Evolutionary conservation across 2,888 invertebrate genomes (phyloP).

Genomic region (Apamea monoglypha): DNA sequence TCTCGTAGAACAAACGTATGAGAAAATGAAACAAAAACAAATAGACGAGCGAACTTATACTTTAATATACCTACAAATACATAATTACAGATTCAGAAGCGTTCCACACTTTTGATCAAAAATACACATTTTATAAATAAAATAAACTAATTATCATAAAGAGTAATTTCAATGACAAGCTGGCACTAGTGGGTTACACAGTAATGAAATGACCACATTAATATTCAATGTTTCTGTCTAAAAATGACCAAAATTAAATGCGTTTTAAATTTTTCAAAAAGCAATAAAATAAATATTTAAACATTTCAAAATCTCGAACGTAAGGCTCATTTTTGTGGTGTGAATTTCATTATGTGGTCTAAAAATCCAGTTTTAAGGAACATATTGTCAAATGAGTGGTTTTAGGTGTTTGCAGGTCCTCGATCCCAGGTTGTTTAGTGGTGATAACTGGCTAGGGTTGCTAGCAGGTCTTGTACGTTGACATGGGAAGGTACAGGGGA

Average conservation of each 20-base stretch:
- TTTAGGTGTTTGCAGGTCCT: constrained; percentile 24
- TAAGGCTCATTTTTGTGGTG: not conserved
- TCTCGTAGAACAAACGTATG: not conserved
- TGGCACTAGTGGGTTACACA: constrained; percentile 68
- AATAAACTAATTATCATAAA: constrained; percentile 44
- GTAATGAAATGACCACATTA: constrained; percentile 28
- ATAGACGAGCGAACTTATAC: constrained; percentile 70
- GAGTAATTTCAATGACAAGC: constrained; percentile 50
- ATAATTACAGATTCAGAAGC: constrained; percentile 57
- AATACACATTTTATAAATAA: constrained; percentile 42
- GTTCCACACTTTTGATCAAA: constrained; percentile 55
- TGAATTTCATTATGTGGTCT: constrained; percentile 18
- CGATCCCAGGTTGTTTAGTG: not conserved
- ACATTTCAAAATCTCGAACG: not conserved
- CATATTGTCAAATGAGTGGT: constrained; percentile 20
- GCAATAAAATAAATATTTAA: not conserved
- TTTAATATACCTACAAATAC: constrained; percentile 70
- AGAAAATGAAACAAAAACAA: constrained; percentile 28
- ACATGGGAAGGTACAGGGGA: constrained; percentile 77
- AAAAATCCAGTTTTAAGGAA: constrained; percentile 1
- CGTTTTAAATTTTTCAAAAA: not conserved
- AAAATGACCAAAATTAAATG: constrained; percentile 7
- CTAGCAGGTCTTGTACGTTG: constrained; percentile 74
- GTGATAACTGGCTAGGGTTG: constrained; percentile 66
- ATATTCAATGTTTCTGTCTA: not conserved